Percentiles rank a stretch among this genome's conserved stretches.
Conservation (phyloP, 37 sponge, comb jelly and placozoan genomes). For the Dysidea cf. avara region DNA sequence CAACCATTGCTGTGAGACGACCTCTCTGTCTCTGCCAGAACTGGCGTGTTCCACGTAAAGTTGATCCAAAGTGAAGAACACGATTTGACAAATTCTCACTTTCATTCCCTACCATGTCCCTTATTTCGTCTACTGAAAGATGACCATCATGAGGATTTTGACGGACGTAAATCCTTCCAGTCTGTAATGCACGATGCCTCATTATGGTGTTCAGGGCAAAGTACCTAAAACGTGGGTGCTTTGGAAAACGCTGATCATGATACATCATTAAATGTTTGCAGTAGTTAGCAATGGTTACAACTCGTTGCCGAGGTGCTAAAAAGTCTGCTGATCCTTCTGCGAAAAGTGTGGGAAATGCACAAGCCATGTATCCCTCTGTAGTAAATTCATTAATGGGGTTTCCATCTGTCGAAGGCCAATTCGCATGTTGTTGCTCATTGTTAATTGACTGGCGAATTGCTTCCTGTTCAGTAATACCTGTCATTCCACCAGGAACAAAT, state of each 20-base stretch:
- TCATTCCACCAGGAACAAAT: conserved; percentile 25
- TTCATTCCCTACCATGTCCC: conserved; percentile 39
- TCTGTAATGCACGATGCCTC: conserved; percentile 34
- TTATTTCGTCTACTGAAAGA: conserved; percentile 35
- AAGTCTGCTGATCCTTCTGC: conserved; percentile 41
- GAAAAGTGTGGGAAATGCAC: conserved; percentile 50
- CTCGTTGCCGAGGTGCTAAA: conserved; percentile 5
- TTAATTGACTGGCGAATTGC: neutral
- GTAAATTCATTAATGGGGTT: conserved; percentile 43
- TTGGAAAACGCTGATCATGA: conserved; percentile 44
- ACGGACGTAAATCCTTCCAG: conserved; percentile 21
- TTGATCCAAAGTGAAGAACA: conserved; percentile 25
- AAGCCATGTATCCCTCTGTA: conserved; percentile 40
- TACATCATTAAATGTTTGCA: conserved; percentile 44
- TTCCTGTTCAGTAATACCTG: conserved; percentile 13
- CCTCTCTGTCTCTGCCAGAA: conserved; percentile 17
- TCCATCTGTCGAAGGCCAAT: conserved; percentile 32
- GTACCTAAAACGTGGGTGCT: conserved; percentile 43
- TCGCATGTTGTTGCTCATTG: neutral
- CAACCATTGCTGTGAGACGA: conserved; percentile 31
- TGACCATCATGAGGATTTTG: conserved; percentile 40
- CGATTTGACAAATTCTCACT: conserved; percentile 32
- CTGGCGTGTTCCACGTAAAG: conserved; percentile 32
- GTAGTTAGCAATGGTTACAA: conserved; percentile 33
- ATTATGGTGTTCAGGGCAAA: conserved; percentile 51